Percentiles rank a stretch among this genome's conserved stretches.
phyloP scores from a whole-genome alignment of 2,113 vertebrate species.

The Aegithalos caudatus region DNA sequence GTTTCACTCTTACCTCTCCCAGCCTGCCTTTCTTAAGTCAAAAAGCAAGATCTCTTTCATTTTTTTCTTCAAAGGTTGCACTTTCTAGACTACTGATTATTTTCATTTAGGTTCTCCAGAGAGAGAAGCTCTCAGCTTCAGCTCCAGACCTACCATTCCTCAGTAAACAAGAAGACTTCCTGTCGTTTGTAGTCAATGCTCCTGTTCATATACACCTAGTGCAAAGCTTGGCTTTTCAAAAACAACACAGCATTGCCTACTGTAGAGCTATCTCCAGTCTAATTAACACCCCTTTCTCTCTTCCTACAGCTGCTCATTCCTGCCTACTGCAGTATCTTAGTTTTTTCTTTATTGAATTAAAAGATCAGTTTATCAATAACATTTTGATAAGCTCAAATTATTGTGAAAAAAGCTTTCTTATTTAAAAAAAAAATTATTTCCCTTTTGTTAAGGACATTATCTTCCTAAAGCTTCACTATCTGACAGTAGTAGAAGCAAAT shows the following conservation, averaged over 20 bases:
- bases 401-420: neutral
- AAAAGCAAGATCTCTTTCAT: neutral
- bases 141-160: neutral
- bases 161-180: neutral
- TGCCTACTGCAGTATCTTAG: neutral
- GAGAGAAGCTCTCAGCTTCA: neutral
- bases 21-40: neutral
- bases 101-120: neutral
- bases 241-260: neutral
- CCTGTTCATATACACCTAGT: neutral
- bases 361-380: neutral
- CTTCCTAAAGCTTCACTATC: neutral
- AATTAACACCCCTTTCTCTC: neutral
- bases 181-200: neutral
- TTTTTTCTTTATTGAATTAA: neutral
- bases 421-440: neutral
- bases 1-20: neutral
- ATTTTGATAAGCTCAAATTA: neutral
- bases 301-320: neutral
- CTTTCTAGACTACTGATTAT: neutral
- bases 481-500: neutral
- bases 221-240: neutral
- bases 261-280: rapidly evolving
- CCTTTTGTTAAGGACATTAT: neutral
- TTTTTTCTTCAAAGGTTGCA: too few relatives aligned